Percentiles rank a stretch among this genome's conserved stretches.
These are phyloP conservation scores for Butorides virescens DNA, from an alignment of 2,113 vertebrate genomes.

Conservation along the genomic window DNA sequence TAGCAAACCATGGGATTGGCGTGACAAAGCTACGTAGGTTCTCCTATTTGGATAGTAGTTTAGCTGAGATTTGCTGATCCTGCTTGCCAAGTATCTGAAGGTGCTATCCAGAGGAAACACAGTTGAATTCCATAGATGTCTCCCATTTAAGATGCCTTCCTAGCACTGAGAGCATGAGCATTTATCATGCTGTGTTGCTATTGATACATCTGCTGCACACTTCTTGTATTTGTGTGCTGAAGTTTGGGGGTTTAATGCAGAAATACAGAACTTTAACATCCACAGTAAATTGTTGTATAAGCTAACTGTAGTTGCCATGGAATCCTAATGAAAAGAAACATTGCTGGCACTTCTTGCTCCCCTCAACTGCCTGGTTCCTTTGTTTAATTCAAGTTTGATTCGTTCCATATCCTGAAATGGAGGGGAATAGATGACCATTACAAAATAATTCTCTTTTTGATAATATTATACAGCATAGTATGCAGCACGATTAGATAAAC, in stretches of 20 bases:
- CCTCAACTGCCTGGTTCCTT: not conserved
- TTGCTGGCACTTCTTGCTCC: not conserved
- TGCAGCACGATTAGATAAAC: not conserved
- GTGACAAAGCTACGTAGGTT: not conserved
- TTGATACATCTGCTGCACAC: not conserved
- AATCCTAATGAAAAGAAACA: not conserved
- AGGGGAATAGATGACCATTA: not conserved
- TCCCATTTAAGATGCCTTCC: not conserved
- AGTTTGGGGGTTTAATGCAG: not conserved
- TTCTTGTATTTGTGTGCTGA: not conserved
- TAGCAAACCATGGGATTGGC: not conserved
- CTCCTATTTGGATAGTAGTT: not conserved
- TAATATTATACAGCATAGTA: not conserved
- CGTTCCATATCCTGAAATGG: not conserved
- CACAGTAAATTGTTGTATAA: not conserved
- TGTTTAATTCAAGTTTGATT: not conserved
- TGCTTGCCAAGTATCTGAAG: not conserved
- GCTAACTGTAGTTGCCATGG: not conserved
- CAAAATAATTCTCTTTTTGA: not conserved
- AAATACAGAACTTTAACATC: not conserved
- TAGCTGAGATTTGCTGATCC: not conserved
- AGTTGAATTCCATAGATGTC: not conserved
- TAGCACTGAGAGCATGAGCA: not conserved
- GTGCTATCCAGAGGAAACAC: not conserved
- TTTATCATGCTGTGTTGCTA: not conserved